Evolutionary conservation across 2,113 vertebrate genomes (phyloP).

Genomic region (Lampris megalopsis): DNA sequence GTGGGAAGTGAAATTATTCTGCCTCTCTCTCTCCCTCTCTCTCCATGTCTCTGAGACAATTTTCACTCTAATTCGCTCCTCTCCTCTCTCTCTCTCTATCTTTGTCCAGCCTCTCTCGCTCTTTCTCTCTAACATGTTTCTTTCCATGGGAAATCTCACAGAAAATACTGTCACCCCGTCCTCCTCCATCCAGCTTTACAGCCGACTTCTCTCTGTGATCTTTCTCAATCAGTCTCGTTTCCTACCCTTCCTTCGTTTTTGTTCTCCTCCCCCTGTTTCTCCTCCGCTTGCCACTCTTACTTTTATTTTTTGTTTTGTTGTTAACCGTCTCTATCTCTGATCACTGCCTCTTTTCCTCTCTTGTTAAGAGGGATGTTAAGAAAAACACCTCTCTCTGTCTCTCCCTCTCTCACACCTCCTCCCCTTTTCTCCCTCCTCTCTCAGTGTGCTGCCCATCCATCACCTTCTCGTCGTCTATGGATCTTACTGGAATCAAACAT

Average conservation of each 20-base stretch:
- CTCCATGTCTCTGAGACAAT: background rate
- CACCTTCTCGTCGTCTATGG: too few relatives aligned
- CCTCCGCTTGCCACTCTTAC: background rate
- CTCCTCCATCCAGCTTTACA: background rate
- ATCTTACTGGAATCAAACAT: too few relatives aligned
- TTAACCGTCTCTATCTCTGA: too few relatives aligned
- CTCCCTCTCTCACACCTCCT: background rate
- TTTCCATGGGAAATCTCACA: too few relatives aligned
- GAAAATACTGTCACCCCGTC: background rate
- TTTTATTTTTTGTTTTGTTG: too few relatives aligned
- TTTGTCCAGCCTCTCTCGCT: background rate
- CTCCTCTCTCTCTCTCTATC: constrained; percentile 35
- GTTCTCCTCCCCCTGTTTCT: background rate
- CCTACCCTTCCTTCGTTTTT: background rate
- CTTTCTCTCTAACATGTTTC: too few relatives aligned
- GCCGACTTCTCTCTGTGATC: background rate
- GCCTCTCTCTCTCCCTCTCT: constrained; percentile 26
- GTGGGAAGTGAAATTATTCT: constrained; percentile 68
- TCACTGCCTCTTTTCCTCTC: background rate
- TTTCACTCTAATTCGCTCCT: background rate
- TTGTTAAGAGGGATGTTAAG: too few relatives aligned
- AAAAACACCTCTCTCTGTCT: background rate
- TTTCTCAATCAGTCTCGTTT: background rate
- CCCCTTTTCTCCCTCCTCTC: background rate
- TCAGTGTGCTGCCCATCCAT: too few relatives aligned